A percentile compares a stretch with the other conserved stretches of the same genome.
phyloP scores from a whole-genome alignment of 2,888 invertebrate genomes.

The Phyto melanocephala region DNA sequence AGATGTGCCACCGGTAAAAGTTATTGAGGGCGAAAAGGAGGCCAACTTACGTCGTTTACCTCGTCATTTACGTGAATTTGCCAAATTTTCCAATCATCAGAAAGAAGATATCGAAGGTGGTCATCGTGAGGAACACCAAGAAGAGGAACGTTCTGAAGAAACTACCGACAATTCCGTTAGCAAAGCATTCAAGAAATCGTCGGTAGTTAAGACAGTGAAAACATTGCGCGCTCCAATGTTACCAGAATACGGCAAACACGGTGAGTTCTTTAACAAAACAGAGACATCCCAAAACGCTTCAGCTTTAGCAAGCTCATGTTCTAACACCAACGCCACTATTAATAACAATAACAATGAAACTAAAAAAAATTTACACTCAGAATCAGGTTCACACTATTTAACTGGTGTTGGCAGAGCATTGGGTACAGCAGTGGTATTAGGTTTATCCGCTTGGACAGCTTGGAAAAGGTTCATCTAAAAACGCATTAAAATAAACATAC shows the following conservation, averaged over 20 bases:
- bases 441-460: slow-evolving; percentile 75
- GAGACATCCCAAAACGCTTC: slow-evolving; percentile 40
- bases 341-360: slow-evolving; percentile 43
- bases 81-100: slow-evolving; percentile 80
- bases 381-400: slow-evolving; percentile 56
- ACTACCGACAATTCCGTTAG: slow-evolving; percentile 72
- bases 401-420: slow-evolving; percentile 79
- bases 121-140: slow-evolving; percentile 70
- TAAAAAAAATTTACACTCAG: slow-evolving; percentile 37
- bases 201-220: slow-evolving; percentile 75
- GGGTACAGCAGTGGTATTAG: slow-evolving; percentile 75
- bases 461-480: slow-evolving; percentile 71
- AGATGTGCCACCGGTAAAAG: slow-evolving; percentile 81
- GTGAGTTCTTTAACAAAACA: slow-evolving; percentile 66
- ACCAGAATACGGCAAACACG: slow-evolving; percentile 65
- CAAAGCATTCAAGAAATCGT: slow-evolving; percentile 73
- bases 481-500: slow-evolving; percentile 17
- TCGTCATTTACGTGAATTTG: slow-evolving; percentile 88
- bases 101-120: slow-evolving; percentile 71
- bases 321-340: slow-evolving; percentile 59
- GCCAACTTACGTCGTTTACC: slow-evolving; percentile 84
- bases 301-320: slow-evolving; percentile 57
- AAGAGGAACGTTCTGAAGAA: slow-evolving; percentile 73
- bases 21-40: slow-evolving; percentile 83
- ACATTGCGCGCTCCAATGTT: slow-evolving; percentile 69